These are phyloP conservation scores for Ophion slaviceki DNA, from an alignment of 2,888 invertebrate species.

Conservation along the genomic window DNA sequence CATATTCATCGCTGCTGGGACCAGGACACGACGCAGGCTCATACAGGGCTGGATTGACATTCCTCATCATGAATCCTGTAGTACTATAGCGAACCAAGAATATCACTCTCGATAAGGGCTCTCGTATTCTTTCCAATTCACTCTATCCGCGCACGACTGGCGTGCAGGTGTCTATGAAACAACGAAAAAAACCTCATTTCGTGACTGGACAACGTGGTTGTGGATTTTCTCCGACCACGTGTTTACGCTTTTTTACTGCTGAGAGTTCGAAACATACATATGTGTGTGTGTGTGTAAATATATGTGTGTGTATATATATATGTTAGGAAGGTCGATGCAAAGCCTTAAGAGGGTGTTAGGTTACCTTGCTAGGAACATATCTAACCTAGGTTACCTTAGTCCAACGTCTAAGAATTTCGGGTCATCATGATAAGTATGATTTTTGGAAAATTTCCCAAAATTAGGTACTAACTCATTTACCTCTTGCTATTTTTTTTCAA, in stretches of 20 bases:
- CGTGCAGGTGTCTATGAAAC: neutral
- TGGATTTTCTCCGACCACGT: constrained; percentile 42
- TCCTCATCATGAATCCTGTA: constrained; percentile 21
- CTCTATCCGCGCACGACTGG: neutral
- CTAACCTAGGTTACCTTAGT: no score
- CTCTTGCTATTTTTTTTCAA: no score
- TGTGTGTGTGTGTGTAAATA: no score
- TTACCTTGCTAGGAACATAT: no score
- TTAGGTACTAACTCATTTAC: no score
- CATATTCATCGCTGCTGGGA: constrained; percentile 47
- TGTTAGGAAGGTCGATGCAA: no score
- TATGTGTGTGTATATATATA: no score
- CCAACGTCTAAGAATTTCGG: no score
- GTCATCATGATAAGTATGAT: no score
- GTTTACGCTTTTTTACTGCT: constrained; percentile 9
- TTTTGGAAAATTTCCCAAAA: no score
- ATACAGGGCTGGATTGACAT: constrained; percentile 36
- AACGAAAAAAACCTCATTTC: constrained; percentile 70
- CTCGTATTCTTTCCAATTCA: neutral
- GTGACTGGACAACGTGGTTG: constrained; percentile 73
- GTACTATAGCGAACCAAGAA: constrained; percentile 1
- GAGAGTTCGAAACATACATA: no score
- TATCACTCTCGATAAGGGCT: constrained; percentile 44
- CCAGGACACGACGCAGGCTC: constrained; percentile 27
- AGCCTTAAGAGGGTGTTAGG: no score